Conservation (phyloP, 2,113 vertebrate genomes). For the Athene noctua region DNA sequence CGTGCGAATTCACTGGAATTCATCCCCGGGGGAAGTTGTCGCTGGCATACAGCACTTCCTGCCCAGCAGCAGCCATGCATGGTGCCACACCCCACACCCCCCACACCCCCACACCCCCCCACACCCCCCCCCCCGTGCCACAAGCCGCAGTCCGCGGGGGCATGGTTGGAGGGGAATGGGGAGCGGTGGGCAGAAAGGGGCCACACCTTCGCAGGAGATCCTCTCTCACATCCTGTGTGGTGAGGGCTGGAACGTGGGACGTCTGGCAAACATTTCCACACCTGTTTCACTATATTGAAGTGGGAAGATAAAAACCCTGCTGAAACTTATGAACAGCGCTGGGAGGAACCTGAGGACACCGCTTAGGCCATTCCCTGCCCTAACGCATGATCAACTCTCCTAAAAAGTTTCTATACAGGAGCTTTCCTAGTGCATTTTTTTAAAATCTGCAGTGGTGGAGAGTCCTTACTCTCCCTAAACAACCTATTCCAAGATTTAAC, state of each 20-base stretch:
- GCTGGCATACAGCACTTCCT: not conserved
- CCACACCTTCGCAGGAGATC: not conserved
- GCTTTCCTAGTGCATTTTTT: not conserved
- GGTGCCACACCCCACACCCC: too few relatives aligned
- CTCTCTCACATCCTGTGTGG: not conserved
- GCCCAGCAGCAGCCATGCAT: fast-evolving
- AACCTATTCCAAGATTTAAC: not conserved
- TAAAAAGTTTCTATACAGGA: not conserved
- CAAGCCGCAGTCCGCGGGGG: fast-evolving
- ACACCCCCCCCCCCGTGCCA: not conserved
- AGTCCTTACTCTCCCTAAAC: not conserved
- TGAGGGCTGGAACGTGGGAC: not conserved
- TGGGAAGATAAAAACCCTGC: not conserved
- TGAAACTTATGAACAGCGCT: not conserved
- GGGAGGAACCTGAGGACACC: not conserved
- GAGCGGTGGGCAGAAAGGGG: not conserved
- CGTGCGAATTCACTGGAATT: not conserved
- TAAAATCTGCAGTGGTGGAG: not conserved
- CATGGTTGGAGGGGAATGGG: not conserved
- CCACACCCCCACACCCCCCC: too few relatives aligned
- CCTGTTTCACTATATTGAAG: not conserved
- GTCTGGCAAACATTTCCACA: not conserved
- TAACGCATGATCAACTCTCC: not conserved
- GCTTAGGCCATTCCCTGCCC: not conserved
- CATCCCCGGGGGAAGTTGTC: not conserved